Evolutionary conservation across 2,797 vertebrate species (phyloP).

Genomic region (Mus spretus): DNA sequence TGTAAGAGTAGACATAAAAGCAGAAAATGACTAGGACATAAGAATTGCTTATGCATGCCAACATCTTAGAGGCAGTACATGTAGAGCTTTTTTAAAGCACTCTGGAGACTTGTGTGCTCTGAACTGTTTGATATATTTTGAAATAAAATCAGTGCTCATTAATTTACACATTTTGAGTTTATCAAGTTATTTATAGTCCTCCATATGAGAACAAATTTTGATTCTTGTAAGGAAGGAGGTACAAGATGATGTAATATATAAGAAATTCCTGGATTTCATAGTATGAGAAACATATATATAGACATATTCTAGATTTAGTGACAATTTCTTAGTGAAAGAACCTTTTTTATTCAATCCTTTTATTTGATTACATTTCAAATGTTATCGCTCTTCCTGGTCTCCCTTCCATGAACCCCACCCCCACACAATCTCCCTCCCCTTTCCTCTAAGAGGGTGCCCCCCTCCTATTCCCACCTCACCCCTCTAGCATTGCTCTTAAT

Average conservation of each 20-base stretch:
- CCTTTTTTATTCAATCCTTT: neutral
- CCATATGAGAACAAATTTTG: neutral
- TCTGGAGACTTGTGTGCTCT: neutral
- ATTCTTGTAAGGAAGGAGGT: constrained; percentile 1
- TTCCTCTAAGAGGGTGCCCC: neutral
- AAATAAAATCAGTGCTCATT: neutral
- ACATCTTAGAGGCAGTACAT: neutral
- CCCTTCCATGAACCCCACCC: neutral
- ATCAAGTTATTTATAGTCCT: neutral
- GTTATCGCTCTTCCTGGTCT: neutral
- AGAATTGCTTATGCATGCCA: neutral
- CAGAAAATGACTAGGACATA: neutral
- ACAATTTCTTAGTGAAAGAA: constrained; percentile 44
- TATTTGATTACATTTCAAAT: neutral
- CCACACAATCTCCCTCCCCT: neutral
- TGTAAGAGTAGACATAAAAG: neutral
- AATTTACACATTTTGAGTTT: constrained; percentile 16
- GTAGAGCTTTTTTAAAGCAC: neutral
- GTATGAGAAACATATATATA: neutral
- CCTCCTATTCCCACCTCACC: neutral
- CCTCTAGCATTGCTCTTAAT: neutral
- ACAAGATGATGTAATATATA: neutral
- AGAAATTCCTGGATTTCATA: neutral
- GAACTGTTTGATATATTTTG: constrained; percentile 17
- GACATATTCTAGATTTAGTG: neutral